Evolutionary conservation across 2,888 invertebrate species (phyloP).

Genomic region (Amblyteles armatorius): DNA sequence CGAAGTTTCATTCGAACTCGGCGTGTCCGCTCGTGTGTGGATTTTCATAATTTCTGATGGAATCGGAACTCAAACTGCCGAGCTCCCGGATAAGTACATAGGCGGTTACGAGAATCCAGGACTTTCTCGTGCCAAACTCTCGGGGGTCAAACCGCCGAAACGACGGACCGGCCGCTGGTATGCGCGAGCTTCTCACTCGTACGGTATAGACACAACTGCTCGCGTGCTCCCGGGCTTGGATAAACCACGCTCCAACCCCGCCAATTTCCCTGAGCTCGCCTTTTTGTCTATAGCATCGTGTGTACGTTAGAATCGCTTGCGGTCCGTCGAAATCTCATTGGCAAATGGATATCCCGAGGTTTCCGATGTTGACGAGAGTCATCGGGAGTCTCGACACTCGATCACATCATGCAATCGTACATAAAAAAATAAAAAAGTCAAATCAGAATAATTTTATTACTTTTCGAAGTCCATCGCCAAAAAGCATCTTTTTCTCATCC

Average conservation of each 20-base stretch:
- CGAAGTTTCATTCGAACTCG: background rate
- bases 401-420: background rate
- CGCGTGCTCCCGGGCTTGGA: slow-evolving; percentile 18
- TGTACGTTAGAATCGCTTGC: slow-evolving; percentile 20
- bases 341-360: slow-evolving; percentile 28
- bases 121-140: slow-evolving; percentile 47
- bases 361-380: background rate
- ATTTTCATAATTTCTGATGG: slow-evolving; percentile 33
- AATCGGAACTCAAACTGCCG: slow-evolving; percentile 18
- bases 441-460: too few relatives aligned
- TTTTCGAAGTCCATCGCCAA: too few relatives aligned
- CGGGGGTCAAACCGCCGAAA: slow-evolving; percentile 47
- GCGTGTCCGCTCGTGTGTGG: slow-evolving; percentile 5
- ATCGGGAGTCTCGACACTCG: background rate
- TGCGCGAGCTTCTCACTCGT: background rate
- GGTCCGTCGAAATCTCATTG: slow-evolving; percentile 27
- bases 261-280: slow-evolving; percentile 32
- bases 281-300: slow-evolving; percentile 15
- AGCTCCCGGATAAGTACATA: slow-evolving; percentile 13
- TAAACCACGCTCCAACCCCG: background rate
- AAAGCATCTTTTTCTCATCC: background rate
- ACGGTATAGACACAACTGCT: background rate
- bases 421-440: background rate
- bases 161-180: background rate
- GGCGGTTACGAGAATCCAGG: slow-evolving; percentile 41